Evolutionary conservation across 2,888 invertebrate genomes (phyloP), one percentile per base, ranked within the genome.

Genomic region (Caenorhabditis sp.): DNA sequence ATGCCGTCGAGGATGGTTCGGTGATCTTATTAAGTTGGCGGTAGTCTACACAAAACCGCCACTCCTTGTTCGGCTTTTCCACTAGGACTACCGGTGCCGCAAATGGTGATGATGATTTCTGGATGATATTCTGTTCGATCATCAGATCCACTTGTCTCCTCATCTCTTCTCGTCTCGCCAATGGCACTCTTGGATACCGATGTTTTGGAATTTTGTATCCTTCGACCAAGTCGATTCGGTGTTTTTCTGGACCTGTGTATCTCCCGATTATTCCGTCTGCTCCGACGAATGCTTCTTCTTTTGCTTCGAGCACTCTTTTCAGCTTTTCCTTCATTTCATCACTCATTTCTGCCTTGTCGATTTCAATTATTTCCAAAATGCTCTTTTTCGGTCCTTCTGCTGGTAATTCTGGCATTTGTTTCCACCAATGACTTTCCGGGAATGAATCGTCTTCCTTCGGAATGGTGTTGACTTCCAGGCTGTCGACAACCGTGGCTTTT

Each of bases 41-140:
- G 43, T 64, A 77, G 53, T 77, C 75, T 23, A 76, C 62, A 0
- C 66, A 66, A 19, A 77, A 65, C 3, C 77, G 58, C 49, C 54
- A 64, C 1, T 1, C 51, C 14, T 43, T 54, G 37, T 62, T 65
- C 8, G 59, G n/a, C 66, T 77, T 77, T 31, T 57, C 19, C 1
- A 76, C 76, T 0, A 76, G 24, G 1, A 72, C 72, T 10, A 76
- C 58, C 1, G 76, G 76, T 14, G 53, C 54, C 12, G 19, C 6
- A 31, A 61, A 62, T 1, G 58, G 57, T 5, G 62, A 62, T 1
- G 27, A 31, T 3, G 65, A 65, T 12, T 31, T 27, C 19, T 23
- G 12, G 17, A 76, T 65, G 23, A 72, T 53, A 1, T 58, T 51
- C 37, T 75, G 71, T 19, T 61, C 19, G 14, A 65, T 54, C 19